Evolutionary conservation across 2,797 vertebrate genomes (phyloP).

Genomic region (Onychomys leucogaster): DNA sequence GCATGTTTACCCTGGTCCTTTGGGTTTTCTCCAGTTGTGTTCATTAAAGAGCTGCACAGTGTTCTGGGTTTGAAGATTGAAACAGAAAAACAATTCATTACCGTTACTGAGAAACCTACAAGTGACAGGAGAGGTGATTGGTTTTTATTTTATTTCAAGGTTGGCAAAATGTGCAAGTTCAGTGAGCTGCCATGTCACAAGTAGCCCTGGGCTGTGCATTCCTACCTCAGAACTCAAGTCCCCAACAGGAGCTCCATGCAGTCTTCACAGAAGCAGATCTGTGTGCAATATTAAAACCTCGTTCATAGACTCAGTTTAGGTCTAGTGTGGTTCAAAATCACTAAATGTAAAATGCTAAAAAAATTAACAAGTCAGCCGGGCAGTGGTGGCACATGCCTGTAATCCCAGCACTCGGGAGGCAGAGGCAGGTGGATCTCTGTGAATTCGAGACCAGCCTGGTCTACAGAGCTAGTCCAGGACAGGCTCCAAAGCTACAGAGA

Average conservation of each 20-base stretch:
- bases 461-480: no score
- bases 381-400: no score
- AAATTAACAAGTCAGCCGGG: no score
- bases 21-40: no score
- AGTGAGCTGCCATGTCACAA: accelerated
- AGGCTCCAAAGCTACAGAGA: no score
- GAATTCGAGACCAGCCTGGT: no score
- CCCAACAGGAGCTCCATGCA: background rate
- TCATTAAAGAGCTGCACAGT: background rate
- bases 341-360: background rate
- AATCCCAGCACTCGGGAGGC: no score
- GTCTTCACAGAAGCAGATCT: background rate
- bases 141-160: background rate
- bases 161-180: no score
- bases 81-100: background rate
- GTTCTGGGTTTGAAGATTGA: background rate
- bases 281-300: accelerated
- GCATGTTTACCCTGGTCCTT: background rate
- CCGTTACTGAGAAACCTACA: background rate
- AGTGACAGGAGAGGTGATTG: background rate
- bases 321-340: background rate
- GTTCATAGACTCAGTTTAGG: no score
- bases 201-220: background rate
- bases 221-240: background rate
- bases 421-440: no score